Conservation (phyloP, 2,113 vertebrate genomes). For the Axis porcinus region DNA sequence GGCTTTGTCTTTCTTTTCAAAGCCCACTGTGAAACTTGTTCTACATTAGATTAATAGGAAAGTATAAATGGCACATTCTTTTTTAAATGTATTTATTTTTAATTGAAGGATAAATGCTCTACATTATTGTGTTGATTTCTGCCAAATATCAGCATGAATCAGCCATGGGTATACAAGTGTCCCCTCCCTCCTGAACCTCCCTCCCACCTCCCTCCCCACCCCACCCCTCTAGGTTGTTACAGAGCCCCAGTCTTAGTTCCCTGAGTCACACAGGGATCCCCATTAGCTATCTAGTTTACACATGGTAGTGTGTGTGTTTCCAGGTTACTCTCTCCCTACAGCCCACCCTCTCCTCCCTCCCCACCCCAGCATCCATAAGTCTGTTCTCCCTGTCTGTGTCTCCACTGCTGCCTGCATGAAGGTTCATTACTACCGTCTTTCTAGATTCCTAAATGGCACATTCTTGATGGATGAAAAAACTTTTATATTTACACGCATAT, state of each 20-base stretch:
- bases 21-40: neutral
- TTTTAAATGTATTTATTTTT: neutral
- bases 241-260: neutral
- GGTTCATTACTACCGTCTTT: neutral
- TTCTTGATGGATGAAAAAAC: neutral
- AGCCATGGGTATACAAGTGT: neutral
- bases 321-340: neutral
- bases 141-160: neutral
- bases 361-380: neutral
- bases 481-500: neutral
- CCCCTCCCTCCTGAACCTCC: neutral
- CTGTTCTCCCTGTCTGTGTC: neutral
- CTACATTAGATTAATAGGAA: neutral
- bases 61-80: neutral
- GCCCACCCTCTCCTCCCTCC: neutral
- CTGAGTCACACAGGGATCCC: neutral
- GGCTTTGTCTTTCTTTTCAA: conserved; percentile 11
- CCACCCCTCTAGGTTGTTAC: neutral
- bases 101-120: neutral
- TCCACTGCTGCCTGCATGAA: neutral
- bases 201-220: neutral
- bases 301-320: accelerated
- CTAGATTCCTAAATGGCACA: neutral
- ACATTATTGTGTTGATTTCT: neutral
- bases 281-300: neutral